Evolutionary conservation across 2,113 vertebrate genomes (phyloP), one percentile per base, ranked within the genome.

Genomic region (Gasterosteus nipponicus): DNA sequence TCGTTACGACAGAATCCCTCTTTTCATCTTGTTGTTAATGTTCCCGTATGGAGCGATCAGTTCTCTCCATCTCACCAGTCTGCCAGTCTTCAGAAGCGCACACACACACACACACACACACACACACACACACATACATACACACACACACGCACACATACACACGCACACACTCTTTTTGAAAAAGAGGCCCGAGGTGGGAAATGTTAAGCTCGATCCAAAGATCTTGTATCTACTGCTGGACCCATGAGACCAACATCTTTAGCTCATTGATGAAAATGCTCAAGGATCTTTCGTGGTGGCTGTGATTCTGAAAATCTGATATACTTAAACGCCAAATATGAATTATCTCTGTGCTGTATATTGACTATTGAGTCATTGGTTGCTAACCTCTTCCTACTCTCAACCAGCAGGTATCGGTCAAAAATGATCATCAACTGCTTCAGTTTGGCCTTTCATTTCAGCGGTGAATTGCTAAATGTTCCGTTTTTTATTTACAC

Each of bases 1-100:
- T 90, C 78, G 88, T 89, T 75, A 86, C 81, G 77, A 87, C 82
- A 81, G 73, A 90, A 86, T 73, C 63, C 65, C 42, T 62, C 80
- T 65, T 83, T 88, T 86, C 76, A 77, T 85, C 77, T 57, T 47
- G 63, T 89, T 86, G 85, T 91, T 86, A 86, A 86, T 89, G 84
- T 75, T 86, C 60, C 84, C 63, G 69, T 80, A 80, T 83, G 77
- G 49, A 69, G 54, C 74, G 5, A 77, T 86, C 61, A 39, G 51
- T 73, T 80, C 68, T 72, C 67, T 90, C 88, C 73, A 86, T 84
- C 81, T 68, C 80, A 69, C 49, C 16, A n/a, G 59, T 68, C 64
- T 42, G 39, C 49, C 73, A 71, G 33, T 44, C 69, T 70, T 51
- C 33, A 15, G 31, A 41, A 12, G 47, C 49, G 64, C 46, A 62